Evolutionary conservation across 2,797 vertebrate species (phyloP).

Genomic region (Podargus strigoides): DNA sequence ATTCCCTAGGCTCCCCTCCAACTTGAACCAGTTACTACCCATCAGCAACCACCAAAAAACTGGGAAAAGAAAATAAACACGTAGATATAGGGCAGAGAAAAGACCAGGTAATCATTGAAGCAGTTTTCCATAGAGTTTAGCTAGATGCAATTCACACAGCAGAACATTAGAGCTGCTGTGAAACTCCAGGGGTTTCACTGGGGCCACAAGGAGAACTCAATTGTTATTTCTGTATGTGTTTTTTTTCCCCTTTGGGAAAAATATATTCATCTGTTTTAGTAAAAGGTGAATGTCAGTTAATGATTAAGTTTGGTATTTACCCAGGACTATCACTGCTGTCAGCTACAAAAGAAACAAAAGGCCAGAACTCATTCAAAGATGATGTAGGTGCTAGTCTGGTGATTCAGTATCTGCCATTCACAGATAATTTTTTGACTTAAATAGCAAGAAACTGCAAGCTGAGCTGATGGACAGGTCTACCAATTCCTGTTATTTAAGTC

Average conservation of each 20-base stretch:
- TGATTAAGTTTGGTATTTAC: conserved; percentile 6
- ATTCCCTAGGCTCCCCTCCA: neutral
- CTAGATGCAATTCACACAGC: neutral
- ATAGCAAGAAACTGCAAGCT: conserved; percentile 4
- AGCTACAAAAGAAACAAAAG: neutral
- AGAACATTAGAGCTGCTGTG: neutral
- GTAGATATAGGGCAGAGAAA: neutral
- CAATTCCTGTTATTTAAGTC: neutral
- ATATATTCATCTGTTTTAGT: neutral
- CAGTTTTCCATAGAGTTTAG: neutral
- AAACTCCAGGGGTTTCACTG: neutral
- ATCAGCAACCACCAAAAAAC: neutral
- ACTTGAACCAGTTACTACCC: neutral
- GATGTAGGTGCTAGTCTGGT: neutral
- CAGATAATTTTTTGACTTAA: neutral
- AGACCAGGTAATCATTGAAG: neutral
- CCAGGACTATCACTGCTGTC: neutral
- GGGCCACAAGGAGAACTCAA: neutral
- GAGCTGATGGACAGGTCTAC: neutral
- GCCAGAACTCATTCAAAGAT: neutral
- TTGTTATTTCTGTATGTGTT: neutral
- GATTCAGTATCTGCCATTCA: neutral
- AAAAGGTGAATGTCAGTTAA: conserved; percentile 2
- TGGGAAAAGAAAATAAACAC: neutral
- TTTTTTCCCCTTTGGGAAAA: neutral